Conservation (phyloP, 2,888 invertebrate species). For the Acanthosepion esculentum region DNA sequence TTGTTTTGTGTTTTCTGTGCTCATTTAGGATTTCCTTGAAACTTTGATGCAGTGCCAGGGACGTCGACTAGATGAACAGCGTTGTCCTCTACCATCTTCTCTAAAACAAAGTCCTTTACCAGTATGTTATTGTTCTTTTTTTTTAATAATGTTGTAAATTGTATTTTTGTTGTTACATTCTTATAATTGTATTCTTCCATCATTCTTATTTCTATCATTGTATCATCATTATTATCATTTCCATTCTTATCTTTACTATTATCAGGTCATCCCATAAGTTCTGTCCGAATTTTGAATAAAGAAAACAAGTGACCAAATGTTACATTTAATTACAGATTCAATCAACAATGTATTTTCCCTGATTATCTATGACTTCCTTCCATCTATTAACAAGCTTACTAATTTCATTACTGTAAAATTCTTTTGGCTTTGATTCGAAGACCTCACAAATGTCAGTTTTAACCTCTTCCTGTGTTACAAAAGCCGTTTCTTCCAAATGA, state of each 20-base stretch:
- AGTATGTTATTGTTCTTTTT: not conserved
- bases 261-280: too few relatives aligned
- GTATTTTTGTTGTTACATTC: not conserved
- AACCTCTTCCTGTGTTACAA: too few relatives aligned
- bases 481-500: too few relatives aligned
- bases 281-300: too few relatives aligned
- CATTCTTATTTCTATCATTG: not conserved
- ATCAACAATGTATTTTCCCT: too few relatives aligned
- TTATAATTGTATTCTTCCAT: not conserved
- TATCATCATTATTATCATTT: not conserved
- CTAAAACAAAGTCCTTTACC: slow-evolving; percentile 48
- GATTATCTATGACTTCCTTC: too few relatives aligned
- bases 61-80: slow-evolving; percentile 69
- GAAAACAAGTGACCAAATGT: too few relatives aligned
- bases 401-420: too few relatives aligned
- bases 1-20: slow-evolving; percentile 49
- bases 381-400: too few relatives aligned
- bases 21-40: slow-evolving; percentile 69
- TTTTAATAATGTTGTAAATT: not conserved
- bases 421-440: too few relatives aligned
- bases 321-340: too few relatives aligned
- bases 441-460: too few relatives aligned
- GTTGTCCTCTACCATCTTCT: slow-evolving; percentile 64
- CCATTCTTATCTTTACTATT: not conserved
- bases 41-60: slow-evolving; percentile 68